Conservation (phyloP, 2,797 vertebrate genomes). For the Kryptopterus vitreolus region DNA sequence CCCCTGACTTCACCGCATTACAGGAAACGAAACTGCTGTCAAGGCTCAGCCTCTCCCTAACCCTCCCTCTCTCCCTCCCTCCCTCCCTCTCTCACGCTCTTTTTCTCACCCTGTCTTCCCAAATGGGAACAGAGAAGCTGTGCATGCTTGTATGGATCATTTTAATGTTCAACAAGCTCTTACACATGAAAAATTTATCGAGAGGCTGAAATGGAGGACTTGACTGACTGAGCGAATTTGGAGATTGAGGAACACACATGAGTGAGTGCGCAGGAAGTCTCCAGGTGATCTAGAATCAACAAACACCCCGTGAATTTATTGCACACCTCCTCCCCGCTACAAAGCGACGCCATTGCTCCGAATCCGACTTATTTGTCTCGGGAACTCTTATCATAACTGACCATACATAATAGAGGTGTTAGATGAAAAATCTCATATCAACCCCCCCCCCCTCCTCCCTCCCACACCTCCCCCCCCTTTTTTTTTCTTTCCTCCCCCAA, state of each 20-base stretch:
- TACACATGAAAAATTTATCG: slow-evolving; percentile 57
- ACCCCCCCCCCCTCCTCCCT: no score
- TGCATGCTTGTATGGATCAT: slow-evolving; percentile 61
- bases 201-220: slow-evolving; percentile 52
- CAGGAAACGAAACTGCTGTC: slow-evolving; percentile 45
- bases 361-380: slow-evolving; percentile 17
- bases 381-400: slow-evolving; percentile 11
- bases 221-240: slow-evolving; percentile 49
- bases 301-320: slow-evolving; percentile 34
- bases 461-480: no score
- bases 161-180: slow-evolving; percentile 63
- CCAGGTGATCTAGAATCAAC: slow-evolving; percentile 32
- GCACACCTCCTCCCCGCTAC: slow-evolving; percentile 4
- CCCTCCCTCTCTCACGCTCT: slow-evolving; percentile 36
- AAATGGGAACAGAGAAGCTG: slow-evolving; percentile 53
- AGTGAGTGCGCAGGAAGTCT: slow-evolving; percentile 31
- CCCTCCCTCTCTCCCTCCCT: slow-evolving; percentile 49
- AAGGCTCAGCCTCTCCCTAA: slow-evolving; percentile 10
- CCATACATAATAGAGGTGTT: slow-evolving; percentile 15
- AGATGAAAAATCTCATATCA: not conserved
- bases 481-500: not conserved
- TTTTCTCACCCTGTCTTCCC: not conserved
- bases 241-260: slow-evolving; percentile 38
- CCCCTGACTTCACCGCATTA: slow-evolving; percentile 46
- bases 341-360: not conserved